Percentiles rank a stretch among this genome's conserved stretches.
These are phyloP conservation scores for Scelioninae gen. 2 DNA, from an alignment of 2,888 invertebrate species.

Conservation along the genomic window DNA sequence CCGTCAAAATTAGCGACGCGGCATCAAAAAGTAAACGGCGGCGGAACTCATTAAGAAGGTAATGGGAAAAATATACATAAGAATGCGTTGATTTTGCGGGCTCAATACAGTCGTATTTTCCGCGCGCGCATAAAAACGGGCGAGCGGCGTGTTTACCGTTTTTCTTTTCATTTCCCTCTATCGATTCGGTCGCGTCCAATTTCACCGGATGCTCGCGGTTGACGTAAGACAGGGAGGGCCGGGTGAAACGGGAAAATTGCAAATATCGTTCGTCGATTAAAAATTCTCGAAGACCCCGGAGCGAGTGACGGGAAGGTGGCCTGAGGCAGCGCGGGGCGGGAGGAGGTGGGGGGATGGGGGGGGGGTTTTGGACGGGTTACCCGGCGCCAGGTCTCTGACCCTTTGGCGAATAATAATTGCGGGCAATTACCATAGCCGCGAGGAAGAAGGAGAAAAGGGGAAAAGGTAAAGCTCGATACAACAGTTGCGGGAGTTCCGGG, in stretches of 20 bases:
- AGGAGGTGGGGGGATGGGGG: conserved; percentile 13
- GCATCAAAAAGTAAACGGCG: conserved; percentile 42
- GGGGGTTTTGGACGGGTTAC: conserved; percentile 44
- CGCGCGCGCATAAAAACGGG: conserved; percentile 48
- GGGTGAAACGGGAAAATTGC: conserved; percentile 62
- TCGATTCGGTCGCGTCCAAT: conserved; percentile 60
- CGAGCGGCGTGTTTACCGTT: conserved; percentile 52
- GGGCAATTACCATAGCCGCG: conserved; percentile 70
- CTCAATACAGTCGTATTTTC: conserved; percentile 41
- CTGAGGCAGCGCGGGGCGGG: conserved; percentile 42
- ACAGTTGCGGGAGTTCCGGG: conserved; percentile 62
- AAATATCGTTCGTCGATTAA: conserved; percentile 66
- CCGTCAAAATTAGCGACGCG: conserved; percentile 44
- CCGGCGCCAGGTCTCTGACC: conserved; percentile 65
- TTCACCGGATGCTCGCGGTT: conserved; percentile 59
- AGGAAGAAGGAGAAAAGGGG: conserved; percentile 63
- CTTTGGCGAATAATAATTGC: conserved; percentile 70
- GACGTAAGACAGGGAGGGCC: conserved; percentile 60
- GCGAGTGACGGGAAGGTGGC: conserved; percentile 52
- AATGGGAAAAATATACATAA: conserved; percentile 49
- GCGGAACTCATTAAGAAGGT: conserved; percentile 45
- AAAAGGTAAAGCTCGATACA: conserved; percentile 61
- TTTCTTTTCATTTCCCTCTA: conserved; percentile 57
- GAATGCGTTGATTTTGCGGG: conserved; percentile 46
- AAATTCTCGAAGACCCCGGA: conserved; percentile 62